These are phyloP conservation scores for Ceratosolen solmsi DNA, from an alignment of 1,140 invertebrate species.

Conservation along the genomic window DNA sequence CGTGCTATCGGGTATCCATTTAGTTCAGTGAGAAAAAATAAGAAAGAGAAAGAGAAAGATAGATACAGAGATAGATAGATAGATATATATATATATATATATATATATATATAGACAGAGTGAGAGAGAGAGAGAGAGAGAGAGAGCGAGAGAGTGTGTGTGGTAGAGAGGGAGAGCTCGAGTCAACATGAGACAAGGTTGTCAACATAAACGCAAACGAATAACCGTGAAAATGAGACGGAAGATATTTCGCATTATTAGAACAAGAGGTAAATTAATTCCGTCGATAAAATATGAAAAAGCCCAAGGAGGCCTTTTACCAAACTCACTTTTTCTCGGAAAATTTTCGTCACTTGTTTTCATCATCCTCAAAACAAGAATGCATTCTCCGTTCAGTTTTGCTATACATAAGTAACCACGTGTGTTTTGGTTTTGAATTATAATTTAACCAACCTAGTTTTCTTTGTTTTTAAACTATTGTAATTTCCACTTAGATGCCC, in stretches of 20 bases:
- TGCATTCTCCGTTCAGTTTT: slow-evolving; percentile 11
- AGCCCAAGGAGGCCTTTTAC: neutral
- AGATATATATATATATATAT: no score
- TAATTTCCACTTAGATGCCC: neutral
- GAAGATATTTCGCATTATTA: slow-evolving; percentile 10
- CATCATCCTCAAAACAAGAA: neutral
- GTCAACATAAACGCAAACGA: slow-evolving; percentile 27
- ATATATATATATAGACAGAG: no score
- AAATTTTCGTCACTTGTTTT: slow-evolving; percentile 24
- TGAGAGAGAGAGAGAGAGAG: no score
- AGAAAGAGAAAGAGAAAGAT: no score
- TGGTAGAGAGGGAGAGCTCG: neutral
- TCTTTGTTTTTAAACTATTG: slow-evolving; percentile 15
- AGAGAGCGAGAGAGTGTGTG: no score
- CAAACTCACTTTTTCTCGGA: neutral
- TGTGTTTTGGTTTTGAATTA: neutral
- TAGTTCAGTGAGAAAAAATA: neutral
- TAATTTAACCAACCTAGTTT: neutral
- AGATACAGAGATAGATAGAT: no score
- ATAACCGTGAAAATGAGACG: slow-evolving; percentile 21
- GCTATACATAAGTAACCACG: neutral
- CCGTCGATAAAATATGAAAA: neutral
- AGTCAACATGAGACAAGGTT: slow-evolving; percentile 39
- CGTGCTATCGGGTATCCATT: neutral
- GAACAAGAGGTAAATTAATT: slow-evolving; percentile 29